Conservation (phyloP, 2,797 vertebrate species). For the Neopelma chrysocephalum region DNA sequence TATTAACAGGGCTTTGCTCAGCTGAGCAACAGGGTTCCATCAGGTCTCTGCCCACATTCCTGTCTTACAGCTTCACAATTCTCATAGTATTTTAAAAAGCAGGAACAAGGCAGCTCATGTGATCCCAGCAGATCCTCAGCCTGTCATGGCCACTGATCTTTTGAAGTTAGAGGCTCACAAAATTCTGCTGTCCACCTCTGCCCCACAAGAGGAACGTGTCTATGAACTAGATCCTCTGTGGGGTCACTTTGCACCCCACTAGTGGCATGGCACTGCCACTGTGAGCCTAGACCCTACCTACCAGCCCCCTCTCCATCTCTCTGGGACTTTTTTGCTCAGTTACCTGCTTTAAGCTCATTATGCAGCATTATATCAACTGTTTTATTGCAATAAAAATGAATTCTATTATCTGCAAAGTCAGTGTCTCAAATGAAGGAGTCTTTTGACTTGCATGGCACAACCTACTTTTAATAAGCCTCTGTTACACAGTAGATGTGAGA, state of each 20-base stretch:
- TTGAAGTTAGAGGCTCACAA: not conserved
- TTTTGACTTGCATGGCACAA: not conserved
- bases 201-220: not conserved
- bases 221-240: not conserved
- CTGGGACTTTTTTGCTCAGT: not conserved
- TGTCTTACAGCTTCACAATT: slow-evolving; percentile 36
- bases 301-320: not conserved
- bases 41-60: slow-evolving; percentile 48
- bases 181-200: not conserved
- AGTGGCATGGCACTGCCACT: not conserved
- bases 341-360: not conserved
- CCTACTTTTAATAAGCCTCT: not conserved
- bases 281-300: not conserved
- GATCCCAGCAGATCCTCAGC: not conserved
- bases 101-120: not conserved
- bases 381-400: not conserved
- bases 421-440: rapidly evolving
- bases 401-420: not conserved
- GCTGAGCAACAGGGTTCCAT: not conserved
- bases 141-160: not conserved
- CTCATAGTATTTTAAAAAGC: not conserved
- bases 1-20: slow-evolving; percentile 51
- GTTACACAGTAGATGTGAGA: not conserved
- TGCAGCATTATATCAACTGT: not conserved
- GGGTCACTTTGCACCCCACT: not conserved